Conservation (phyloP, 2,113 vertebrate species). For the Acrocephalus kingi region DNA sequence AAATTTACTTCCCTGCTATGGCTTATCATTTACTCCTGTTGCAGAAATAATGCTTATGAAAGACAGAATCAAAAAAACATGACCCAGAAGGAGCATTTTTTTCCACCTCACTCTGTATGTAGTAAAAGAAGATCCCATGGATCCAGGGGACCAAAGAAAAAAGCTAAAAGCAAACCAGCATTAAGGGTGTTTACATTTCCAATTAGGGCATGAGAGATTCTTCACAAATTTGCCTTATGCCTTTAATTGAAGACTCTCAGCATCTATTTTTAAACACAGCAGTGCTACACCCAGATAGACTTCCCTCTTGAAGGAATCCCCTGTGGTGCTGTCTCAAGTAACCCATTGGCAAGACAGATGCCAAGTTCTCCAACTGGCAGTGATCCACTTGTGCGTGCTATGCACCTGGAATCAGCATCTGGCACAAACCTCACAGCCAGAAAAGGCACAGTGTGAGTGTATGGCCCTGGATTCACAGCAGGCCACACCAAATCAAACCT, state of each 20-base stretch:
- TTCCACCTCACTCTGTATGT: background rate
- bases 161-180: background rate
- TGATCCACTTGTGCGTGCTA: background rate
- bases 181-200: background rate
- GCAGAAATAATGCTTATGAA: background rate
- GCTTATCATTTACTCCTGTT: background rate
- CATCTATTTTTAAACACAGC: background rate
- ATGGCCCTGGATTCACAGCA: background rate
- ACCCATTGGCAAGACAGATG: background rate
- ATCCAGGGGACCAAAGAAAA: background rate
- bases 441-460: background rate
- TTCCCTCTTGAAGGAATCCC: background rate
- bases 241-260: background rate
- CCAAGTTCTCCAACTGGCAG: background rate
- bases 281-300: background rate
- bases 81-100: background rate
- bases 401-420: background rate
- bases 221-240: background rate
- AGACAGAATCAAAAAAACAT: background rate
- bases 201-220: background rate
- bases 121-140: background rate
- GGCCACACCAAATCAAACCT: background rate
- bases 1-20: background rate
- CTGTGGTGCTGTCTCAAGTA: background rate
- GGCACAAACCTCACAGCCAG: background rate